phyloP scores from a whole-genome alignment of 1,140 invertebrate species.

The Goniozus legneri region DNA sequence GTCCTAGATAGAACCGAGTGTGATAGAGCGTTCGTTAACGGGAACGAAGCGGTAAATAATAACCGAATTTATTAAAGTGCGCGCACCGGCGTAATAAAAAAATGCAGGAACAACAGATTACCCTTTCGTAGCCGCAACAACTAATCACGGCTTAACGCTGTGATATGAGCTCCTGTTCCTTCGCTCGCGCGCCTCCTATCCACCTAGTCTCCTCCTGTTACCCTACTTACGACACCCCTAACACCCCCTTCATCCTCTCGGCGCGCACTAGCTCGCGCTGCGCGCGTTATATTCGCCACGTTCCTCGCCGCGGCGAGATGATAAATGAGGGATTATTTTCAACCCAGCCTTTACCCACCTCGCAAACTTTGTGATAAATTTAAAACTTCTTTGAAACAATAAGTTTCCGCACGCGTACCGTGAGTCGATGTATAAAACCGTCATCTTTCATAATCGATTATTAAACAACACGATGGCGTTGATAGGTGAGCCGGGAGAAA shows the following conservation, averaged over 20 bases:
- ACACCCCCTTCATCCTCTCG: not conserved
- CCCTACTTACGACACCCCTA: not conserved
- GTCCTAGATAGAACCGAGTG: no score
- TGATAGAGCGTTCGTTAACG: no score
- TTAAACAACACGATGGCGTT: conserved; percentile 37
- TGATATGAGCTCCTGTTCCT: conserved; percentile 4
- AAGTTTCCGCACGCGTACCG: conserved; percentile 22
- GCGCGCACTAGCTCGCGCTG: not conserved
- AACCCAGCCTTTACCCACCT: conserved; percentile 15
- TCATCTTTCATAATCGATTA: conserved; percentile 48
- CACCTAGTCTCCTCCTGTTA: not conserved
- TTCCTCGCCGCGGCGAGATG: conserved; percentile 27
- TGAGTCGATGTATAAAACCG: conserved; percentile 34
- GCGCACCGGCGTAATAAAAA: conserved; percentile 23
- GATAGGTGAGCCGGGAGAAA: conserved; percentile 25
- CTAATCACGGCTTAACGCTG: conserved; percentile 32
- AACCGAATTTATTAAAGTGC: conserved; percentile 17
- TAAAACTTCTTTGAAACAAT: conserved; percentile 41
- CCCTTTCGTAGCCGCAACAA: conserved; percentile 28
- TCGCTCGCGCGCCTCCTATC: no score
- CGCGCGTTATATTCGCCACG: conserved; percentile 11
- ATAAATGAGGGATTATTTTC: conserved; percentile 42
- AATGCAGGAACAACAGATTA: conserved; percentile 30
- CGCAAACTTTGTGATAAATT: conserved; percentile 40
- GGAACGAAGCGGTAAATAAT: conserved; percentile 12